Conservation (phyloP, 2,113 vertebrate genomes). For the Gallinago undulata region DNA sequence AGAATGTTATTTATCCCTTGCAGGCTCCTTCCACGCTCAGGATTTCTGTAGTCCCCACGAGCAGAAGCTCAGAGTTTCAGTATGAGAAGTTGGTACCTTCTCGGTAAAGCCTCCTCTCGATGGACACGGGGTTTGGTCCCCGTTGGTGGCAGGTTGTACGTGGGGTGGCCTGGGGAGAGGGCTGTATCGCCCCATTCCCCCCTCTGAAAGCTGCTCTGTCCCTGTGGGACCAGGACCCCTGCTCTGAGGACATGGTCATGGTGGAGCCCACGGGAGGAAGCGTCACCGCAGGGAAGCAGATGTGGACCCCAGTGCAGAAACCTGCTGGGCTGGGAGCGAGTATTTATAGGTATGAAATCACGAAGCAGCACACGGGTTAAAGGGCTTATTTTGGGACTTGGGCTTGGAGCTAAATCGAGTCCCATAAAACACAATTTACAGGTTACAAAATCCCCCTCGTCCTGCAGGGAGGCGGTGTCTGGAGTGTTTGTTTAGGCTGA, state of each 20-base stretch:
- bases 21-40: fast-evolving
- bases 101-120: not conserved
- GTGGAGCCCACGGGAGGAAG: not conserved
- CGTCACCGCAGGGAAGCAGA: not conserved
- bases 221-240: not conserved
- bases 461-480: not conserved
- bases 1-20: not conserved
- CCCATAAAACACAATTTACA: slow-evolving; percentile 21
- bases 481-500: slow-evolving; percentile 5
- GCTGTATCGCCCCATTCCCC: fast-evolving
- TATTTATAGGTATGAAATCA: slow-evolving; percentile 35
- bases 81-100: fast-evolving
- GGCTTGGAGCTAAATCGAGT: not conserved
- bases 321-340: not conserved
- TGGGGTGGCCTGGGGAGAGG: not conserved
- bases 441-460: not conserved
- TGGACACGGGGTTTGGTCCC: too few relatives aligned
- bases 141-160: fast-evolving
- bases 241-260: fast-evolving
- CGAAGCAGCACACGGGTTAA: slow-evolving; percentile 15
- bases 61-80: fast-evolving
- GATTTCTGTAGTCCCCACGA: fast-evolving
- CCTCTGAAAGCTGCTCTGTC: too few relatives aligned
- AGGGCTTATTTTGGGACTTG: not conserved
- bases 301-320: not conserved